Base-by-base conservation (phyloP, 2,888 invertebrate species). In the Drosophila demipolita region DNA sequence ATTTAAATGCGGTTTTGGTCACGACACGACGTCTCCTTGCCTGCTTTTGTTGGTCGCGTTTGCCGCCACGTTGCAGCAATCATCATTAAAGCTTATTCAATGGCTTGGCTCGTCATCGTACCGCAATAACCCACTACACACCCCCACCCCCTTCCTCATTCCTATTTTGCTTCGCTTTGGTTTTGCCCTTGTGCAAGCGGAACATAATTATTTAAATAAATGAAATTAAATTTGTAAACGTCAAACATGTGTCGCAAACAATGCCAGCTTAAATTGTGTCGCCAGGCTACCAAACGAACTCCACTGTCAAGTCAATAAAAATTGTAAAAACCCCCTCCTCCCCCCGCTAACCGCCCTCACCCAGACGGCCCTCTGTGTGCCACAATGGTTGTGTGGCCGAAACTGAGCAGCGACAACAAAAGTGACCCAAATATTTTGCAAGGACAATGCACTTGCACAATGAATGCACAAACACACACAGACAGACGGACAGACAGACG, bases 71-170 rank as follows among this genome's bases (percentile, higher is more conserved):
- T 87, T 89, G 89, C 90, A 78, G 89, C 91, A 89, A 89, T 89
- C 89, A 90, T 90, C 89, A 90, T 89, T 89, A 90, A 89, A 91
- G 83, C 81, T 90, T 91, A 90, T 89, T 91, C 90, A 89, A 90
- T 84, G 90, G 74, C 70, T 74, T 66, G 58, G 48, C 61, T 26
- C 23, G 45, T 15, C 45, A 45, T 15, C 15, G 15, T 36, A 12
- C 23, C 8, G 20, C 15, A 20, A 35, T n/a, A 36, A 26, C n/a
- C n/a, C 20, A 7, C 15, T 15, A 17, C 23, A 3, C 3, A 15
- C 15, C 3, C 52, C 33, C n/a, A 4, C 42, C 36, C 2, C 7
- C 36, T 36, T 12, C 38, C 1, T 7, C 32, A 38, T 48, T 32
- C 63, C 63, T 33, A 55, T 79, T 84, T 72, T 63, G 71, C 75